These are phyloP conservation scores for Malacoctenus gilli DNA, from an alignment of 2,797 vertebrate species.

Conservation along the genomic window DNA sequence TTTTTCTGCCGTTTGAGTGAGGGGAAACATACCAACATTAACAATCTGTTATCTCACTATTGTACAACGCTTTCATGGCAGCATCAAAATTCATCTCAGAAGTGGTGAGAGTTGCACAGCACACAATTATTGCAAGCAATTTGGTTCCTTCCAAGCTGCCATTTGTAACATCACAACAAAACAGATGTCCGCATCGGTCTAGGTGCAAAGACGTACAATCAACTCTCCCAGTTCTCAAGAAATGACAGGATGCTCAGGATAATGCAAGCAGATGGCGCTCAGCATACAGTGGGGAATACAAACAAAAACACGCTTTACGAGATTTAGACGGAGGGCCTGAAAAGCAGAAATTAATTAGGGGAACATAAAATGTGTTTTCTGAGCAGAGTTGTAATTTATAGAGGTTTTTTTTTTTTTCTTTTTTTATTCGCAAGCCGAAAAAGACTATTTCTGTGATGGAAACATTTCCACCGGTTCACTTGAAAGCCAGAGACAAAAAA, in stretches of 20 bases:
- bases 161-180: slow-evolving; percentile 23
- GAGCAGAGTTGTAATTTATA: slow-evolving; percentile 16
- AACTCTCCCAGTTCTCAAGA: slow-evolving; percentile 17
- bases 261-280: slow-evolving; percentile 52
- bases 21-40: neutral
- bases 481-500: slow-evolving; percentile 2
- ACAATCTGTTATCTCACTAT: slow-evolving; percentile 2
- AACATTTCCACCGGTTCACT: neutral
- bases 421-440: slow-evolving; percentile 5
- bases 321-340: slow-evolving; percentile 19
- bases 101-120: no score
- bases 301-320: slow-evolving; percentile 33
- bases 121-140: neutral
- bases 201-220: slow-evolving; percentile 9
- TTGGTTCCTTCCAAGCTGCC: slow-evolving; percentile 9
- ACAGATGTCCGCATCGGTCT: slow-evolving; percentile 18
- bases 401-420: no score
- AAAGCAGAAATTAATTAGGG: slow-evolving; percentile 34
- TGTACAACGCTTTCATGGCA: slow-evolving; percentile 4
- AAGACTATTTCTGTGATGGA: slow-evolving; percentile 11
- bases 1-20: neutral
- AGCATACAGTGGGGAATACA: slow-evolving; percentile 18
- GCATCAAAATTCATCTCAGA: no score
- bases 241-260: slow-evolving; percentile 26
- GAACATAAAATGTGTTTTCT: neutral